Base-by-base conservation (phyloP, 2,888 invertebrate species). In the Agapostemon virescens region DNA sequence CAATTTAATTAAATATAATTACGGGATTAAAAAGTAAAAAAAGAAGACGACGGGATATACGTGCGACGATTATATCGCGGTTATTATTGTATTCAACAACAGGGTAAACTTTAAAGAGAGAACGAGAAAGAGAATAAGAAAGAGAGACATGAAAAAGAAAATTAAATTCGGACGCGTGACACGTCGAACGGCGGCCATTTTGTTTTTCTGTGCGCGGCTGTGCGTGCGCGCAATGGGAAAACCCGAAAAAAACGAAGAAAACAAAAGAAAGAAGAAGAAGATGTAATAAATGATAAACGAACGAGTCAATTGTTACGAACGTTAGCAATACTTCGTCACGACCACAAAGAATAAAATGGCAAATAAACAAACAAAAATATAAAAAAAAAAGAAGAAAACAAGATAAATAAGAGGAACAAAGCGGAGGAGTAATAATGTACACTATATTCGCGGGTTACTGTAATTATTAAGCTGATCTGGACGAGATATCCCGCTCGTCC, bases 11-110 rank as follows among this genome's bases (percentile, higher is more conserved):
- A 78, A 81, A 85, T 85, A 83, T 82, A 71, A 83, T 85, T 85
- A 84, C 67, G 26, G 17, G 17, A 55, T 2, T 30, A 55, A 55
- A 30, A 7, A 30, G 6, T 6, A 26, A 30, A 15, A 17, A 26
- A 26, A 52, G 26, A 23, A 86, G 82, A 85, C 81, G 84, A 87
- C 84, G 86, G 74, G 87, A 87, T 88, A 86, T 86, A 88, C 84
- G 85, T 86, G 86, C 86, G 84, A 84, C 85, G 85, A 88, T 90
- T 88, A 87, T 89, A 87, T 86, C 71, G 83, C 88, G 87, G 85
- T 87, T 87, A 86, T 85, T 89, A 91, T 91, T 90, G 87, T 90
- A 92, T 91, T 92, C 89, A 88, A 91, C 85, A 90, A 92, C 92
- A 92, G 92, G 92, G 92, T 92, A 92, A 90, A 84, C 81, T 82